Evolutionary conservation across 1,140 invertebrate species (phyloP).

Genomic region (Arion vulgaris): DNA sequence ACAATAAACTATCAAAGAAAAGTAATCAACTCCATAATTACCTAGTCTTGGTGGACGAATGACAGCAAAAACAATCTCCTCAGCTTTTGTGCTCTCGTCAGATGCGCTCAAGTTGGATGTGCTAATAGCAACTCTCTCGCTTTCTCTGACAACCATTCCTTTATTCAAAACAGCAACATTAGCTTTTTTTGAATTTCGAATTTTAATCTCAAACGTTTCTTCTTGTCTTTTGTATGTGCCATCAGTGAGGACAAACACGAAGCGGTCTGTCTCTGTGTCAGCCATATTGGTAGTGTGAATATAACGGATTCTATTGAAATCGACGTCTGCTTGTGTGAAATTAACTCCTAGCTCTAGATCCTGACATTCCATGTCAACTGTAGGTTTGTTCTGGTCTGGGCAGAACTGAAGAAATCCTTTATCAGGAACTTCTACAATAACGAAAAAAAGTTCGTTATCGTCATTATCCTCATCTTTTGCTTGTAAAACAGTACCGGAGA

Average conservation of each 20-base stretch:
- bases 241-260: slow-evolving; percentile 85
- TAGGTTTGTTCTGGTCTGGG: slow-evolving; percentile 78
- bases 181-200: slow-evolving; percentile 81
- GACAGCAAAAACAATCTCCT: slow-evolving; percentile 89
- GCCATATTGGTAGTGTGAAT: slow-evolving; percentile 90
- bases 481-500: slow-evolving; percentile 67
- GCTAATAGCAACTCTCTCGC: slow-evolving; percentile 85
- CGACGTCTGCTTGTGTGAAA: slow-evolving; percentile 91
- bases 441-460: slow-evolving; percentile 65
- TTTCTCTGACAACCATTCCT: slow-evolving; percentile 85
- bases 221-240: slow-evolving; percentile 69
- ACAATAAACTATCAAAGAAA: too few species aligned
- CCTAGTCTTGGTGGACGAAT: slow-evolving; percentile 82
- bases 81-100: slow-evolving; percentile 87
- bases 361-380: slow-evolving; percentile 76
- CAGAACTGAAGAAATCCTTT: slow-evolving; percentile 75
- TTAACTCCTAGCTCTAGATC: slow-evolving; percentile 67
- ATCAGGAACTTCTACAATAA: slow-evolving; percentile 63
- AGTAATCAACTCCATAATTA: too few species aligned
- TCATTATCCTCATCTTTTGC: slow-evolving; percentile 72
- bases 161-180: slow-evolving; percentile 78
- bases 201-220: slow-evolving; percentile 84
- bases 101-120: slow-evolving; percentile 85
- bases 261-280: slow-evolving; percentile 87
- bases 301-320: slow-evolving; percentile 87